Conservation (phyloP, 2,797 vertebrate genomes). For the Rhyacichthys aspro region DNA sequence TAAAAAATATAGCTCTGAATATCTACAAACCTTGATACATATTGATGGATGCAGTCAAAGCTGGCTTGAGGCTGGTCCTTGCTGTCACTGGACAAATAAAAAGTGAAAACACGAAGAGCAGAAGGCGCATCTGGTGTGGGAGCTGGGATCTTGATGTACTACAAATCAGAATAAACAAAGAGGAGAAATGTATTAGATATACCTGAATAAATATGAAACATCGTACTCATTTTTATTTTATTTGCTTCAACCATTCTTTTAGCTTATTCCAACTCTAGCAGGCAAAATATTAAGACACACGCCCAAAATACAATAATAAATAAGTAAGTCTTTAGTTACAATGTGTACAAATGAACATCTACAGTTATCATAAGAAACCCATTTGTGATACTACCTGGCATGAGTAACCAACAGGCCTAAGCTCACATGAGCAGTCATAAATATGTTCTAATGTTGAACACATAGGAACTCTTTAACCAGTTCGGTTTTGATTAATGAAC, state of each 20-base stretch:
- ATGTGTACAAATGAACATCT: background rate
- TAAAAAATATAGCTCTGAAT: background rate
- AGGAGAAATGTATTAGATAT: background rate
- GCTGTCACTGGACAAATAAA: slow-evolving; percentile 86
- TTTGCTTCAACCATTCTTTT: background rate
- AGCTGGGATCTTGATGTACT: slow-evolving; percentile 84
- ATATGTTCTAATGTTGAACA: background rate
- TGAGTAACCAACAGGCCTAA: background rate
- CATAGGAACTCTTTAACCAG: background rate
- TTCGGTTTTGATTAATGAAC: slow-evolving; percentile 8
- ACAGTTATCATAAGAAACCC: background rate
- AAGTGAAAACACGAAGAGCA: slow-evolving; percentile 82
- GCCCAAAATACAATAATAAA: background rate
- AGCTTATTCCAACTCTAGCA: background rate
- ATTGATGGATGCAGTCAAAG: slow-evolving; percentile 85
- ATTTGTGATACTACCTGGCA: background rate
- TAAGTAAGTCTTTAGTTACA: background rate
- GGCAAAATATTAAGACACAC: background rate
- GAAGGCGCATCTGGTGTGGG: slow-evolving; percentile 67
- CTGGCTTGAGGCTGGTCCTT: slow-evolving; percentile 85
- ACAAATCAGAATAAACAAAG: slow-evolving; percentile 11
- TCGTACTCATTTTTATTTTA: background rate
- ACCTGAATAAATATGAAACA: no score
- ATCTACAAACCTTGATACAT: slow-evolving; percentile 71
- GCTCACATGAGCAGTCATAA: background rate